A percentile compares a stretch with the other conserved stretches of the same genome.
Conservation (phyloP, 2,113 vertebrate species). For the Phainopepla nitens region DNA sequence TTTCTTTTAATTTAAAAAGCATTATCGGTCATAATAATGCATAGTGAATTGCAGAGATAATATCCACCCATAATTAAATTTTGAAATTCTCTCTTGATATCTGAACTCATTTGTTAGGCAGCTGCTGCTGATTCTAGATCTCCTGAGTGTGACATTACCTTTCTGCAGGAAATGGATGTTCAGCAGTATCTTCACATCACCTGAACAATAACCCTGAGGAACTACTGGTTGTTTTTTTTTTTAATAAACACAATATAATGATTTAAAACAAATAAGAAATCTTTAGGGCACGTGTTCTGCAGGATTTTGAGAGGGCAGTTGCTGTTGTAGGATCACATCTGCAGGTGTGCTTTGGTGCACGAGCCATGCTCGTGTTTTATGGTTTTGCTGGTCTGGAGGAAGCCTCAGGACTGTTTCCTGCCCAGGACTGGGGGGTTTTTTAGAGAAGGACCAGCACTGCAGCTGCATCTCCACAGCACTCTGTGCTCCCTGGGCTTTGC, state of each 20-base stretch:
- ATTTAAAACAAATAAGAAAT: neutral
- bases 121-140: neutral
- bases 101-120: neutral
- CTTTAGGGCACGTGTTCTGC: neutral
- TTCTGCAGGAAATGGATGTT: neutral
- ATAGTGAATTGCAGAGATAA: neutral
- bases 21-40: neutral
- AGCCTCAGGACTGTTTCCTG: neutral
- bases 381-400: neutral
- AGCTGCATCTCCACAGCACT: neutral
- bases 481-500: neutral
- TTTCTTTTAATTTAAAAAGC: neutral
- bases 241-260: neutral
- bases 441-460: neutral
- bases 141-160: neutral
- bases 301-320: neutral
- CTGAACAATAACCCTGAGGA: neutral
- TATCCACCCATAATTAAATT: neutral
- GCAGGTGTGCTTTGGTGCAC: neutral
- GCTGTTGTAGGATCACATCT: neutral
- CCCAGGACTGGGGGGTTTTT: neutral
- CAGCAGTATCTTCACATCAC: neutral
- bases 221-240: accelerated
- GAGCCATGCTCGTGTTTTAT: neutral
- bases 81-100: neutral